A percentile compares a stretch with the other conserved stretches of the same genome.
These are phyloP conservation scores for Lagria hirta DNA, from an alignment of 2,888 invertebrate species.

Conservation along the genomic window DNA sequence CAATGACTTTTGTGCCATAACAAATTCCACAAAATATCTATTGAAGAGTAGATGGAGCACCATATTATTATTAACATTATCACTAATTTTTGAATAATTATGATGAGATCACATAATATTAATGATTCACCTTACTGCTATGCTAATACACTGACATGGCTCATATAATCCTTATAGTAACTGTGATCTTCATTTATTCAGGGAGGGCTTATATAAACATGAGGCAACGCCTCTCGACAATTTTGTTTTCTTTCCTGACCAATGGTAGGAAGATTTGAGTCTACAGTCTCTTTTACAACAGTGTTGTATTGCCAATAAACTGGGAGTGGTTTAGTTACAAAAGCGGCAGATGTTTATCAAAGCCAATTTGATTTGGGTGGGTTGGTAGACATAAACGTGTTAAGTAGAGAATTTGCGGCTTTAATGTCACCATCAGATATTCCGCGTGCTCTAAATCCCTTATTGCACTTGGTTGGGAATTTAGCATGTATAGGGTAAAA, in stretches of 20 bases:
- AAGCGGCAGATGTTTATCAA: conserved; percentile 24
- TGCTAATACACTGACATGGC: conserved; percentile 11
- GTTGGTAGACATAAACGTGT: neutral
- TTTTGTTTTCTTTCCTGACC: conserved; percentile 25
- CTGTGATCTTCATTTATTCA: conserved; percentile 26
- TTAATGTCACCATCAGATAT: too few relatives aligned
- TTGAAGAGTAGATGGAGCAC: conserved; percentile 23
- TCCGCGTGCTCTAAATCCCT: too few relatives aligned
- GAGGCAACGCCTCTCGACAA: conserved; percentile 35
- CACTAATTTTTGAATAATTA: neutral
- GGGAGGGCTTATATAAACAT: conserved; percentile 36
- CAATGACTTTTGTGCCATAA: conserved; percentile 63
- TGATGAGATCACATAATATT: conserved; percentile 6
- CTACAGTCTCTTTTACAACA: conserved; percentile 22
- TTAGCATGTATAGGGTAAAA: too few relatives aligned
- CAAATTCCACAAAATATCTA: conserved; percentile 24
- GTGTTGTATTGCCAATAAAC: conserved; percentile 16
- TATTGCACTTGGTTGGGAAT: too few relatives aligned
- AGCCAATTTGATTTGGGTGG: too few relatives aligned
- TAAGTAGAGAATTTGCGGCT: neutral
- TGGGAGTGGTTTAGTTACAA: conserved; percentile 27
- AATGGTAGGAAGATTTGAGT: conserved; percentile 21
- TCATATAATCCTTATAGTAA: conserved; percentile 17
- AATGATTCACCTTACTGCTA: conserved; percentile 4
- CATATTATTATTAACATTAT: conserved; percentile 36